Evolutionary conservation across 2,888 invertebrate genomes (phyloP), one percentile per base, ranked within the genome.

Genomic region (Drosophila barbarae): DNA sequence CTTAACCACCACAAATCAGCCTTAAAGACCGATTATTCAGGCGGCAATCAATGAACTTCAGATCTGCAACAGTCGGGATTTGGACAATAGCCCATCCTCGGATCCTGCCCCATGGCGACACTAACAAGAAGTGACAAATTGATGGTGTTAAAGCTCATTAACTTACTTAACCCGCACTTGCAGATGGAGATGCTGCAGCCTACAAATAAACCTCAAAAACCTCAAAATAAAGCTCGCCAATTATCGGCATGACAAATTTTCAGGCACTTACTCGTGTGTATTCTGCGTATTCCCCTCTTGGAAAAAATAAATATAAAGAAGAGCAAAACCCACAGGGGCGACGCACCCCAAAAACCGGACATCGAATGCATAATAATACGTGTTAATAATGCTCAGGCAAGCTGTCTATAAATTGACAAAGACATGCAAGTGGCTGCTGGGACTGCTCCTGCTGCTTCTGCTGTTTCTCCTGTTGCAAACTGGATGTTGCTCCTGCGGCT

Each of bases 81-180:
- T 5, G 8, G 18, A 35, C 34, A 28, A 42, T 21, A 58, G 10
- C 36, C 30, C 10, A 36, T 60, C 18, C 30, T 12, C 26, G 10
- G 35, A 42, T 23, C 13, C 44, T 51, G 57, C 46, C 66, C 72
- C 68, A 69, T 74, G 72, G 76, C 70, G 74, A 83, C 76, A 75
- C 84, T 86, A 87, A 87, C 86, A 79, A 86, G 86, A 82, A 82
- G 74, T 87, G 87, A 87, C 87, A 87, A 87, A 87, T 87, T 86
- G 86, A 80, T 86, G 87, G 85, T 87, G 86, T 87, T 87, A 87
- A 86, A 76, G 83, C 80, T 86, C 83, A 87, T 87, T 86, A 86
- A 81, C 69, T 85, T 81, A 72, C 74, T 84, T 81, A 77, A 71
- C 57, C 28, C 72, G 53, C 67, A 67, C 64, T 67, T 61, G 28